Percentiles rank a stretch among this genome's conserved stretches.
Conservation (phyloP, 1,140 invertebrate species). For the Pseudachorutes palmiensis region DNA sequence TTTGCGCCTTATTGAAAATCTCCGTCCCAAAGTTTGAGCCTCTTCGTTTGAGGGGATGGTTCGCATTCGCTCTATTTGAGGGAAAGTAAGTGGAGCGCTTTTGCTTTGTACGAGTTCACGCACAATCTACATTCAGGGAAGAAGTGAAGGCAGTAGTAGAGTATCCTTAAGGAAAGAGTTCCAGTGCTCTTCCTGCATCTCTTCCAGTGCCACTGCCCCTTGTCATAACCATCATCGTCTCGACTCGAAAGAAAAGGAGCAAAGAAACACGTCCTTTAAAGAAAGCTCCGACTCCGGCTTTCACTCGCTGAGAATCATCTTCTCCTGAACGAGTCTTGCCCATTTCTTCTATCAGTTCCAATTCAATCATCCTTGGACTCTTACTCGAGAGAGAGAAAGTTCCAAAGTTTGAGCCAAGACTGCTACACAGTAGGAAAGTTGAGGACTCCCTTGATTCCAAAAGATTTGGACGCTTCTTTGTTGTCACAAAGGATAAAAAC, state of each 20-base stretch:
- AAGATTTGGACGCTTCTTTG: neutral
- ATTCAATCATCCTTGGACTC: neutral
- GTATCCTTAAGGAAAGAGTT: too few species aligned
- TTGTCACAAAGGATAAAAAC: neutral
- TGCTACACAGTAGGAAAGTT: neutral
- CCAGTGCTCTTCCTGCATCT: too few species aligned
- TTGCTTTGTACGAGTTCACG: neutral
- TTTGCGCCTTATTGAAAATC: neutral
- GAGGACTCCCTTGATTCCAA: too few species aligned
- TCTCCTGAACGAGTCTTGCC: neutral
- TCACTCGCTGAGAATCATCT: neutral
- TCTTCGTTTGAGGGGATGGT: neutral
- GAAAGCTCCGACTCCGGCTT: neutral
- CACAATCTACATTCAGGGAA: neutral
- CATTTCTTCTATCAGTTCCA: neutral
- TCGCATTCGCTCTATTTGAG: neutral
- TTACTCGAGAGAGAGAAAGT: neutral
- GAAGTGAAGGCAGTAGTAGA: neutral
- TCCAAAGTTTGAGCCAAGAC: neutral
- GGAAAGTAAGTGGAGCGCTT: neutral
- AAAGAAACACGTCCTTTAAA: neutral
- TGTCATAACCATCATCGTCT: neutral
- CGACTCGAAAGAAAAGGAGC: neutral
- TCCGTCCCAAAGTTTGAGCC: neutral
- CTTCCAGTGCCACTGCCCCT: too few species aligned